These are phyloP conservation scores for Nomia melanderi DNA, from an alignment of 1,140 invertebrate species.

Conservation along the genomic window DNA sequence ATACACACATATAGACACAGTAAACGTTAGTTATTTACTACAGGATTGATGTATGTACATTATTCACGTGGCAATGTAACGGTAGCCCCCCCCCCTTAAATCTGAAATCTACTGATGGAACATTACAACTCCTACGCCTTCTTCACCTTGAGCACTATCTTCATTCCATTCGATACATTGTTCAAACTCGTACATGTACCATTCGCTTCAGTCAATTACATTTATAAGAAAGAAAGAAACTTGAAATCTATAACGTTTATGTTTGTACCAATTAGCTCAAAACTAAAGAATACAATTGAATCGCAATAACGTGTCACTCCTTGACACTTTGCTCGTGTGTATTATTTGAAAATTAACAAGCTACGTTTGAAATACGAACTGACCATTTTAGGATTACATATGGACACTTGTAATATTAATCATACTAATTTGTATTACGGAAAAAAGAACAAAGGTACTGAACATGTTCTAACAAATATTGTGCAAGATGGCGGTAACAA, in stretches of 20 bases:
- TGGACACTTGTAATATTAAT: background rate
- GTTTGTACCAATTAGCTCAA: background rate
- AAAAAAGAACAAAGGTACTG: constrained; percentile 19
- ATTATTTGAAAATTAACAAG: background rate
- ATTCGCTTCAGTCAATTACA: no score
- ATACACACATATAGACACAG: background rate
- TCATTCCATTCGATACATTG: background rate
- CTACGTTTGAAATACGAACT: background rate
- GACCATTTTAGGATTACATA: background rate
- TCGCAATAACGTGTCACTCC: background rate
- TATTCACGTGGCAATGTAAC: constrained; percentile 33
- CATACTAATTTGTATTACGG: background rate
- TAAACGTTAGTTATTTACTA: background rate
- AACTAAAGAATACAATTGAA: background rate
- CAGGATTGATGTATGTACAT: background rate
- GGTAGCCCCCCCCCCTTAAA: background rate
- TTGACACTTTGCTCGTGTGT: background rate
- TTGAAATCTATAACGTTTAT: background rate
- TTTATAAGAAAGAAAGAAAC: background rate
- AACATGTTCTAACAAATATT: constrained; percentile 26
- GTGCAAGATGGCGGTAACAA: constrained; percentile 64
- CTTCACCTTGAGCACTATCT: background rate
- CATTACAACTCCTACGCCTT: background rate
- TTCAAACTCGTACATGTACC: background rate
- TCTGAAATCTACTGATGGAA: background rate